Base-by-base conservation (phyloP, 1,140 invertebrate species). In the Cataglyphis hispanica region DNA sequence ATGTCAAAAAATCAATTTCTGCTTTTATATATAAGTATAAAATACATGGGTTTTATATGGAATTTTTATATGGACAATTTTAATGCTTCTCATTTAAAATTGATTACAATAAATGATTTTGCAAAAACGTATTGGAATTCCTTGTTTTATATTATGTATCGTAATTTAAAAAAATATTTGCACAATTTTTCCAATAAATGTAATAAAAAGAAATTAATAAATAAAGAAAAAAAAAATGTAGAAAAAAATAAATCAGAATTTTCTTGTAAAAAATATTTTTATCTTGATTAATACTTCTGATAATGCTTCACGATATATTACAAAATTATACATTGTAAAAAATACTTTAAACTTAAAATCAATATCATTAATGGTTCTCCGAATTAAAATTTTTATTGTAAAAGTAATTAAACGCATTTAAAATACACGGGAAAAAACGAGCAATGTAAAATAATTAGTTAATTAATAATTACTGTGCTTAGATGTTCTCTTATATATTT, bases 1-100 rank as follows among this genome's bases (percentile, higher is more conserved):
- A 31, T 19, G 10, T 13, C 40, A 19, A 61, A 22, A n/a, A 78
- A 78, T 53, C 27, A 78, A 78, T 78, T 77, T 78, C 60, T 61
- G 60, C 13, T 22, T 66, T 0, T 11, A 43, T 43, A 43, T 43
- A 46, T 37, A 63, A 16, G 43, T 1, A 8, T 64, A 64, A 77
- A 4, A 34, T n/a, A 27, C 13, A 7, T n/a, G 10, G n/a, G n/a
- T 50, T 78, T 78, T 78, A 53, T 78, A 53, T 25, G 16, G 27
- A 19, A 1, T n/a, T n/a, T n/a, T n/a, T n/a, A n/a, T n/a, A n/a
- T n/a, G n/a, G 43, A 53, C 66, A 53, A 78, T 66, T 78, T 78
- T 67, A 19, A 50, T 31, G n/a, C 43, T 50, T 66, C 11, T 16
- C 43, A 6, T 78, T 78, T 53, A 66, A 72, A 53, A 13, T 37